A percentile compares a stretch with the other conserved stretches of the same genome.
Evolutionary conservation across 1,140 invertebrate genomes (phyloP).

Genomic region (Drosophila lowei): DNA sequence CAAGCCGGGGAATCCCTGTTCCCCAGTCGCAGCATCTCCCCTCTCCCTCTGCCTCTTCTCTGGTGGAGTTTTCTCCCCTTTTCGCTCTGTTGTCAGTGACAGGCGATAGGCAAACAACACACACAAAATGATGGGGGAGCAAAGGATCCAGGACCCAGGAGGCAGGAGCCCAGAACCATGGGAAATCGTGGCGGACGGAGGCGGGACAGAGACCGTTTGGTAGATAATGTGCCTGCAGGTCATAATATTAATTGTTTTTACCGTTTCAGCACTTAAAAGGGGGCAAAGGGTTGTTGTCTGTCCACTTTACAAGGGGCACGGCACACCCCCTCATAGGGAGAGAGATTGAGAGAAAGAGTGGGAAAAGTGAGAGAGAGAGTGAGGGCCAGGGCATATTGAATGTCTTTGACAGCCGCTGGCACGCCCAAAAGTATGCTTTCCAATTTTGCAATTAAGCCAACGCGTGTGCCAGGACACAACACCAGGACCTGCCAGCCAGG

Average conservation of each 20-base stretch:
- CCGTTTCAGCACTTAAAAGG: constrained; percentile 51
- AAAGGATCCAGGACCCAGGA: constrained; percentile 20
- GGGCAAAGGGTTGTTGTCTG: constrained; percentile 56
- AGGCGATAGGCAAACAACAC: constrained; percentile 63
- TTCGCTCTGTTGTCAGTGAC: constrained; percentile 62
- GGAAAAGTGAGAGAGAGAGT: constrained; percentile 1
- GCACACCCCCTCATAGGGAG: not conserved
- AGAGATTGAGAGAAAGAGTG: constrained; percentile 2
- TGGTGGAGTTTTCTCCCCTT: constrained; percentile 21
- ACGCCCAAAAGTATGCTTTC: constrained; percentile 69
- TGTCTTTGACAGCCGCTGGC: constrained; percentile 67
- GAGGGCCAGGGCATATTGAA: constrained; percentile 45
- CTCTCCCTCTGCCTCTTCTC: not conserved
- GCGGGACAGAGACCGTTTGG: constrained; percentile 8
- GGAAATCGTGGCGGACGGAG: not conserved
- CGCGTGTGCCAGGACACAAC: constrained; percentile 36
- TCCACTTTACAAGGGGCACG: constrained; percentile 21
- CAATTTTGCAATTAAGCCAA: constrained; percentile 71
- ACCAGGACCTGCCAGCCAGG: constrained; percentile 7
- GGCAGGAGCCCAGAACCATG: too few species aligned
- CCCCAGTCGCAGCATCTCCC: not conserved
- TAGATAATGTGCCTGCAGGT: constrained; percentile 77
- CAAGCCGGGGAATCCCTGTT: constrained; percentile 14
- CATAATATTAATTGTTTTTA: constrained; percentile 80
- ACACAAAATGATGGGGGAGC: constrained; percentile 11